Evolutionary conservation across 1,140 invertebrate genomes (phyloP).

Genomic region (Venustaconcha ellipsiformis): DNA sequence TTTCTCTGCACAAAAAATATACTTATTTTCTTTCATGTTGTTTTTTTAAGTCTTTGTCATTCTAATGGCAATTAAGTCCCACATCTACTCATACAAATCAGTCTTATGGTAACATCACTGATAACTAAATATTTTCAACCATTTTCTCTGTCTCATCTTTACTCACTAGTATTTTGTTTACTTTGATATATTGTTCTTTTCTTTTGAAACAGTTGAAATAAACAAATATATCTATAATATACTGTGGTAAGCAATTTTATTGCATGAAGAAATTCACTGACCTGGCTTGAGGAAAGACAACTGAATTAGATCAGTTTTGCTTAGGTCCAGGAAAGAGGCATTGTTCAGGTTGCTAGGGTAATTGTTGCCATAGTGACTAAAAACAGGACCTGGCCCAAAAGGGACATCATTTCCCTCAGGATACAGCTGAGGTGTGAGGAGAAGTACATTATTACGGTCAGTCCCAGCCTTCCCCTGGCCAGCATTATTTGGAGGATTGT

Average conservation of each 20-base stretch:
- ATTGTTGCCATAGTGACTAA: conserved; percentile 62
- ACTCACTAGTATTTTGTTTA: too few species aligned
- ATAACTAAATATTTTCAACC: too few species aligned
- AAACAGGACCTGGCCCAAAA: conserved; percentile 39
- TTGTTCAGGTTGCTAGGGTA: conserved; percentile 56
- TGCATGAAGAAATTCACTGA: conserved; percentile 25
- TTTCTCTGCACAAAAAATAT: too few species aligned
- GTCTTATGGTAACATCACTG: too few species aligned
- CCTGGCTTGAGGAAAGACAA: conserved; percentile 58
- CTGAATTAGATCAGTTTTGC: conserved; percentile 38
- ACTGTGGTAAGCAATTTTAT: not conserved
- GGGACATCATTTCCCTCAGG: conserved; percentile 47
- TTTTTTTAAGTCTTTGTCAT: too few species aligned
- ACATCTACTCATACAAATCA: too few species aligned
- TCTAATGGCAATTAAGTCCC: too few species aligned
- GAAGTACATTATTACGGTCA: conserved; percentile 65
- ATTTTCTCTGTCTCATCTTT: too few species aligned
- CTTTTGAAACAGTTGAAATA: not conserved
- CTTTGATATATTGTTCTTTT: too few species aligned
- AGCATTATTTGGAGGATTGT: conserved; percentile 63
- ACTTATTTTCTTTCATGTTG: too few species aligned
- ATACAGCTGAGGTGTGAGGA: conserved; percentile 54
- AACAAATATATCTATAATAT: not conserved
- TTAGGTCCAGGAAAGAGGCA: conserved; percentile 52
- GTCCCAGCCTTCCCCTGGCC: conserved; percentile 64